These are phyloP conservation scores for Trochalopteron elliotii DNA, from an alignment of 2,113 vertebrate species.

Conservation along the genomic window DNA sequence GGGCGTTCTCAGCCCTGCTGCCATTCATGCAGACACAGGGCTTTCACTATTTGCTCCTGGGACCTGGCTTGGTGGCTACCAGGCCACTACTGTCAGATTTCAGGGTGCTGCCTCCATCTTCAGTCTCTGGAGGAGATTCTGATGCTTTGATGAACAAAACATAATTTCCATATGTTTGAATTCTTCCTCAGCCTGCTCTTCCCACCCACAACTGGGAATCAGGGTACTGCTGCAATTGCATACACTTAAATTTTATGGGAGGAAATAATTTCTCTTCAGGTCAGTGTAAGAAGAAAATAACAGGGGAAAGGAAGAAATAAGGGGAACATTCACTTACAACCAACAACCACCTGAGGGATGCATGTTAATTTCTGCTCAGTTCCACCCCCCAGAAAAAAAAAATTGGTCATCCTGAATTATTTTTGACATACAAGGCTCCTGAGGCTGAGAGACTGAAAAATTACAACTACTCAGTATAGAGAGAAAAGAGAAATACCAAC, in stretches of 20 bases:
- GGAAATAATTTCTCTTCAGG: background rate
- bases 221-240: background rate
- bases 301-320: background rate
- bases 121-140: background rate
- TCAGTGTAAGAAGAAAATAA: background rate
- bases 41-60: background rate
- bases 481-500: background rate
- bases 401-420: background rate
- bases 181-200: background rate
- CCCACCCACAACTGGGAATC: background rate
- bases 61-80: background rate
- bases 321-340: background rate
- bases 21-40: background rate
- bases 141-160: background rate
- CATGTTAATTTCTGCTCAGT: background rate
- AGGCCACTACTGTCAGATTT: accelerated
- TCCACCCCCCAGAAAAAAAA: accelerated
- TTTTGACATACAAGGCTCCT: background rate
- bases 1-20: background rate
- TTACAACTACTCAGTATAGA: background rate
- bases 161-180: background rate
- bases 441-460: background rate
- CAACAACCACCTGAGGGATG: background rate
- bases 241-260: background rate
- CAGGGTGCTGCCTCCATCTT: background rate